Conservation (phyloP, 2,113 vertebrate genomes). For the Neolamprologus brichardi region DNA sequence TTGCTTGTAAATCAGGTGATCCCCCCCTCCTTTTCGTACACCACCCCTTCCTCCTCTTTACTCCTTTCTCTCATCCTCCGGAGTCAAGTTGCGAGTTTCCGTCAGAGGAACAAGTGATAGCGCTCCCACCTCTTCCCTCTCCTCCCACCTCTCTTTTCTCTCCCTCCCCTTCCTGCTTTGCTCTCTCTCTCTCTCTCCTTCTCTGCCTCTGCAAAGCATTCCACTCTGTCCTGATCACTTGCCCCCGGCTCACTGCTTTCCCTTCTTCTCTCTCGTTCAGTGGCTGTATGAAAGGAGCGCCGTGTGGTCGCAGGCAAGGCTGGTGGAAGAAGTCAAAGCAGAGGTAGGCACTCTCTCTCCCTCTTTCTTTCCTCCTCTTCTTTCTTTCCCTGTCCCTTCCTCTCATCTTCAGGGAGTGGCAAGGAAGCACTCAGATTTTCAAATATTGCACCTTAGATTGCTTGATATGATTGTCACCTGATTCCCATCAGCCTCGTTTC, state of each 20-base stretch:
- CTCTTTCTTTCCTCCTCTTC: not conserved
- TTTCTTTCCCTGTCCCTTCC: not conserved
- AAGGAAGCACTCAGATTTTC: slow-evolving; percentile 21
- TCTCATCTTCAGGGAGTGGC: slow-evolving; percentile 49
- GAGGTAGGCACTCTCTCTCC: slow-evolving; percentile 77
- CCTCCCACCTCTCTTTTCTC: slow-evolving; percentile 32
- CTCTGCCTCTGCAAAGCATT: slow-evolving; percentile 61
- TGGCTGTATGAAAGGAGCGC: slow-evolving; percentile 77
- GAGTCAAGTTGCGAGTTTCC: slow-evolving; percentile 64
- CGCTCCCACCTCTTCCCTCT: slow-evolving; percentile 50
- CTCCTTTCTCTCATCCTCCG: slow-evolving; percentile 50
- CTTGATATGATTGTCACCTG: slow-evolving; percentile 18
- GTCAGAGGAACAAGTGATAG: slow-evolving; percentile 67
- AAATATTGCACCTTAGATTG: slow-evolving; percentile 14
- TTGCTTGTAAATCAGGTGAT: slow-evolving; percentile 28
- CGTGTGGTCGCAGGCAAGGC: slow-evolving; percentile 73
- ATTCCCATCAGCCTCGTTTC: slow-evolving; percentile 4
- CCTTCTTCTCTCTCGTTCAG: slow-evolving; percentile 73
- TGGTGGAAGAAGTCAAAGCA: slow-evolving; percentile 78
- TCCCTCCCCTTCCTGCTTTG: slow-evolving; percentile 51
- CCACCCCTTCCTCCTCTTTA: not conserved
- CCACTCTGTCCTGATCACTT: slow-evolving; percentile 59
- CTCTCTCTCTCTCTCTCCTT: slow-evolving; percentile 20
- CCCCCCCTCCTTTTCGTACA: not conserved
- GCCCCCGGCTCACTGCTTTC: slow-evolving; percentile 56